These are phyloP conservation scores for Lottia gigantea DNA, from an alignment of 2,888 invertebrate genomes.

Conservation along the genomic window DNA sequence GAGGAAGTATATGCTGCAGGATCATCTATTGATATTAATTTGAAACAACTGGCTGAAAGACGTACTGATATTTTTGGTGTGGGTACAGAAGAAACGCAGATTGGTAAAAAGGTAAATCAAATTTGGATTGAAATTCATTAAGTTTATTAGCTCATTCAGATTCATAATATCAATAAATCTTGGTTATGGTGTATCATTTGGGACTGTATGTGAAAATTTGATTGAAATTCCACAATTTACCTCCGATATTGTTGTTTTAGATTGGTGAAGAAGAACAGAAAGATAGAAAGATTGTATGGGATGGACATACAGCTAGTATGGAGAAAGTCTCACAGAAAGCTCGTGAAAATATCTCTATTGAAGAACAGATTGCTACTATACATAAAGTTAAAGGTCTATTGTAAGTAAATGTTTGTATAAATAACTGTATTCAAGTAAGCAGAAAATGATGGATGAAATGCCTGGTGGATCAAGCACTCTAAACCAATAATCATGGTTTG, in stretches of 20 bases:
- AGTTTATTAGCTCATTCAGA: too few relatives aligned
- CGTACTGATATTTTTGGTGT: slow-evolving; percentile 99
- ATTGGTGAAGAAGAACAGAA: slow-evolving; percentile 71
- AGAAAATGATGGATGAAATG: neutral
- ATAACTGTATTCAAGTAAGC: neutral
- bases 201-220: too few relatives aligned
- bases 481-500: too few relatives aligned
- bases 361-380: slow-evolving; percentile 97
- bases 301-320: slow-evolving; percentile 96
- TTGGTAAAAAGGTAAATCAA: slow-evolving; percentile 89
- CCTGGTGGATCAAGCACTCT: too few relatives aligned
- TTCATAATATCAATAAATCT: too few relatives aligned
- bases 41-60: slow-evolving; percentile 95
- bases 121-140: neutral
- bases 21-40: slow-evolving; percentile 92
- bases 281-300: slow-evolving; percentile 93
- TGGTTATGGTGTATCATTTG: too few relatives aligned
- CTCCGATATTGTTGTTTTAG: slow-evolving; percentile 44
- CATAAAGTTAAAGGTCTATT: slow-evolving; percentile 94
- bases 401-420: slow-evolving; percentile 47
- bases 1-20: slow-evolving; percentile 79
- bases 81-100: slow-evolving; percentile 96
- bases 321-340: slow-evolving; percentile 95
- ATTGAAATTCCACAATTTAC: too few relatives aligned
- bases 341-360: slow-evolving; percentile 92